These are phyloP conservation scores for Pseudopodoces humilis DNA, from an alignment of 2,113 vertebrate species.

Conservation along the genomic window DNA sequence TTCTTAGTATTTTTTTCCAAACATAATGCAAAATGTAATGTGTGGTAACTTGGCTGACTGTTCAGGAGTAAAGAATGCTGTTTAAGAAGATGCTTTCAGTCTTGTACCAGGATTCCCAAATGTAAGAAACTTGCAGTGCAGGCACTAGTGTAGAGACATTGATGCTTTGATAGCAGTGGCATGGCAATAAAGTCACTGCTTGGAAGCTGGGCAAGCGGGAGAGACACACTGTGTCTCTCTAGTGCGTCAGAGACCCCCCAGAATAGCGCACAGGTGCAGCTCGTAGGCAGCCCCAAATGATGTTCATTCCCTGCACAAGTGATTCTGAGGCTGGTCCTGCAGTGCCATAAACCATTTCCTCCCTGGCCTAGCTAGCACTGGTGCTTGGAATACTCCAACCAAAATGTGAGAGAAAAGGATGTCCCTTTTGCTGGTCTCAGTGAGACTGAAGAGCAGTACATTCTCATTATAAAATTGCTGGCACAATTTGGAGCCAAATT, in stretches of 20 bases:
- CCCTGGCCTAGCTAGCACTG: not conserved
- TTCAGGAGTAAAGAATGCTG: not conserved
- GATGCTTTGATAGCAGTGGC: not conserved
- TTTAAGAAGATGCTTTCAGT: slow-evolving; percentile 38
- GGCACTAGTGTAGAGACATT: not conserved
- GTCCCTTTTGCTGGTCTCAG: not conserved
- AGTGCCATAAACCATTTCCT: not conserved
- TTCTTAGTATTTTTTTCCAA: not conserved
- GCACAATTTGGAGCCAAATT: not conserved
- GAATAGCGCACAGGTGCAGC: not conserved
- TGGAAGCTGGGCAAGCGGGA: not conserved
- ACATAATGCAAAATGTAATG: not conserved
- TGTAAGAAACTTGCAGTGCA: not conserved
- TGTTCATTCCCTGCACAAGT: not conserved
- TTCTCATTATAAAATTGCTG: not conserved
- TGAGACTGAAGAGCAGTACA: not conserved
- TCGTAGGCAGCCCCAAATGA: not conserved
- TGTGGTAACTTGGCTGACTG: not conserved
- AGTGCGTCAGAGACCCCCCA: fast-evolving
- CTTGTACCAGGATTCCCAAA: slow-evolving; percentile 8
- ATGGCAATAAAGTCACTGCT: not conserved
- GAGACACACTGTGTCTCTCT: not conserved
- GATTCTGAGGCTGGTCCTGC: not conserved
- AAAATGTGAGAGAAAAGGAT: not conserved
- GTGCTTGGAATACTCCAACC: not conserved